These are phyloP conservation scores for Tigriopus californicus DNA, from an alignment of 2,888 invertebrate species.

Conservation along the genomic window DNA sequence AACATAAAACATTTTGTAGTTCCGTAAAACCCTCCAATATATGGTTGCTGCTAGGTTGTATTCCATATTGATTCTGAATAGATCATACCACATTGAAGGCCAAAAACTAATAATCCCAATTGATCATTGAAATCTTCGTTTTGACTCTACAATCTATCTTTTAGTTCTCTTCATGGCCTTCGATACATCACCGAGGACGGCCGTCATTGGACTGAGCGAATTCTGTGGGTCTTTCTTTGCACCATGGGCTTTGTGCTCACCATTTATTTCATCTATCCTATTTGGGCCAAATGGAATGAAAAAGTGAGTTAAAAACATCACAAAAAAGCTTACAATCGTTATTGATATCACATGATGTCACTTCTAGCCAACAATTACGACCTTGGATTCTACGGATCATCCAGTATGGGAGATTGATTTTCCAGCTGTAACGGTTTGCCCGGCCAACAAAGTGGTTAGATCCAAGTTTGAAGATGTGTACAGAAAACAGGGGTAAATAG, in stretches of 20 bases:
- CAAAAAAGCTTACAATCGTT: too few species aligned
- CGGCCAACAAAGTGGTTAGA: constrained; percentile 5
- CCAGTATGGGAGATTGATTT: constrained; percentile 13
- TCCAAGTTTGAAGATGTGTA: not conserved
- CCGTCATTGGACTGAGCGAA: constrained; percentile 10
- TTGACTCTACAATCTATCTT: too few species aligned
- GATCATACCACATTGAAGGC: too few species aligned
- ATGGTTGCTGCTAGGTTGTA: too few species aligned
- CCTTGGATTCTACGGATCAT: constrained; percentile 11
- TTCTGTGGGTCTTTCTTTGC: constrained; percentile 13
- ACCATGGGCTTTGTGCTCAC: constrained; percentile 3
- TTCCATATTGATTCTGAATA: too few species aligned
- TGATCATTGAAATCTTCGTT: too few species aligned
- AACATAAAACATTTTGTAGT: too few species aligned
- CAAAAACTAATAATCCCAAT: too few species aligned
- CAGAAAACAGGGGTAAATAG: not conserved
- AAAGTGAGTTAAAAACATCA: not conserved
- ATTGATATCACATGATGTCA: too few species aligned
- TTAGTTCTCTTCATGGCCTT: constrained; percentile 4
- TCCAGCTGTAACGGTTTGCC: constrained; percentile 10
- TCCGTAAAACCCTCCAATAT: too few species aligned
- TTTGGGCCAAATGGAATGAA: constrained; percentile 8
- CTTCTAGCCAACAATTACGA: constrained; percentile 1
- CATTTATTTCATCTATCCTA: constrained; percentile 13
- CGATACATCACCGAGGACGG: constrained; percentile 10